Conservation (phyloP, 2,888 invertebrate species). For the Drosophila dives region DNA sequence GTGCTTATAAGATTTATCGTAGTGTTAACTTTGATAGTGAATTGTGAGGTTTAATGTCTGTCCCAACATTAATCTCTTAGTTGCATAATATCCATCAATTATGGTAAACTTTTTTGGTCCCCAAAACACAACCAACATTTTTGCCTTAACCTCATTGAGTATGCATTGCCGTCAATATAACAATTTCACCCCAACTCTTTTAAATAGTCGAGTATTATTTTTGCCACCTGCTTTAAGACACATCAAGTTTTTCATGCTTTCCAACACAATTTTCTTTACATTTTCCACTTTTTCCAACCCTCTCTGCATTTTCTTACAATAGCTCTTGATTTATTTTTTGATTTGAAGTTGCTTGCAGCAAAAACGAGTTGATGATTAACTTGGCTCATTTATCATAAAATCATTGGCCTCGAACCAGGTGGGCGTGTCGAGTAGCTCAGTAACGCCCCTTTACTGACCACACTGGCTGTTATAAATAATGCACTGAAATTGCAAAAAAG, state of each 20-base stretch:
- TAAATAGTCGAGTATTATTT: slow-evolving; percentile 40
- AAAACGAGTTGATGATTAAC: slow-evolving; percentile 59
- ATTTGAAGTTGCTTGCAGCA: slow-evolving; percentile 2
- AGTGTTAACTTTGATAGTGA: slow-evolving; percentile 38
- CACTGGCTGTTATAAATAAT: slow-evolving; percentile 62
- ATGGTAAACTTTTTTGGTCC: slow-evolving; percentile 16
- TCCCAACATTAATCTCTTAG: slow-evolving; percentile 41
- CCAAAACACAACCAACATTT: not conserved
- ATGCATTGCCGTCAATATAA: slow-evolving; percentile 42
- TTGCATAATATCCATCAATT: slow-evolving; percentile 47
- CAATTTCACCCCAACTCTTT: slow-evolving; percentile 10
- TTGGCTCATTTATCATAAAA: slow-evolving; percentile 71
- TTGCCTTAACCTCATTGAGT: slow-evolving; percentile 27
- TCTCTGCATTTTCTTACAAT: not conserved
- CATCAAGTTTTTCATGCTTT: slow-evolving; percentile 28
- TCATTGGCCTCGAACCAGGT: slow-evolving; percentile 47
- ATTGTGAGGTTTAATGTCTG: slow-evolving; percentile 22
- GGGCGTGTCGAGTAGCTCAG: slow-evolving; percentile 7
- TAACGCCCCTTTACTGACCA: slow-evolving; percentile 42
- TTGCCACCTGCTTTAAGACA: slow-evolving; percentile 38
- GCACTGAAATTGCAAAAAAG: slow-evolving; percentile 44
- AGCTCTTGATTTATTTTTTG: not conserved
- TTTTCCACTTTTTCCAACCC: not conserved
- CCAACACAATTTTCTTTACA: slow-evolving; percentile 8
- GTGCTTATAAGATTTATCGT: slow-evolving; percentile 17